Conservation (phyloP, 2,888 invertebrate species). For the Ischnus inquisitorius region DNA sequence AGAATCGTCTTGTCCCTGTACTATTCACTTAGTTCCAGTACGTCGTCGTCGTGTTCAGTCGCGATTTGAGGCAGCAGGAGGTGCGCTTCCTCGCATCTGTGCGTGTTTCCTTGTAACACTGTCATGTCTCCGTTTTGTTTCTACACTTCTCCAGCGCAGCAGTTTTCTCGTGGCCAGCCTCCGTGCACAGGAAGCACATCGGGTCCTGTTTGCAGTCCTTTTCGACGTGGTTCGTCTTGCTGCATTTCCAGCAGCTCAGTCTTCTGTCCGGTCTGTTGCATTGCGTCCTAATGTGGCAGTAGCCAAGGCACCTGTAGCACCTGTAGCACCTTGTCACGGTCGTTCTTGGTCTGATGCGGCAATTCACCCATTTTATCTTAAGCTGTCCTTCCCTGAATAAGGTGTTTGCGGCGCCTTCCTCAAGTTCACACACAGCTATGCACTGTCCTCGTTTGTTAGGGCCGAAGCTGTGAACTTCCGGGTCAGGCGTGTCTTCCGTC, state of each 20-base stretch:
- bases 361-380: slow-evolving; percentile 27
- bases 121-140: slow-evolving; percentile 39
- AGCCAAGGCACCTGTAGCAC: slow-evolving; percentile 15
- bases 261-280: slow-evolving; percentile 24
- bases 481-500: slow-evolving; percentile 19
- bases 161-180: slow-evolving; percentile 33
- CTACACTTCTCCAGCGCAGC: slow-evolving; percentile 49
- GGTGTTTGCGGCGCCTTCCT: slow-evolving; percentile 22
- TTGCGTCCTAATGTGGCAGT: slow-evolving; percentile 9
- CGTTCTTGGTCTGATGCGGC: slow-evolving; percentile 48
- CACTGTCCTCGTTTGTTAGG: slow-evolving; percentile 39
- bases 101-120: slow-evolving; percentile 12
- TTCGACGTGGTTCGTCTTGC: slow-evolving; percentile 29
- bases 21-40: slow-evolving; percentile 47
- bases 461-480: slow-evolving; percentile 15
- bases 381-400: slow-evolving; percentile 33
- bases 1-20: slow-evolving; percentile 39
- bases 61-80: slow-evolving; percentile 51
- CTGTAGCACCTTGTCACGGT: slow-evolving; percentile 42
- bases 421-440: slow-evolving; percentile 52
- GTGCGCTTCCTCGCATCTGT: slow-evolving; percentile 37
- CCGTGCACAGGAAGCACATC: slow-evolving; percentile 25
- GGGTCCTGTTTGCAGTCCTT: slow-evolving; percentile 18
- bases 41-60: slow-evolving; percentile 48
- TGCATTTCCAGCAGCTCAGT: slow-evolving; percentile 48